Percentiles rank a stretch among this genome's conserved stretches.
phyloP scores from a whole-genome alignment of 2,797 vertebrate genomes.

The Botia kubotai region DNA sequence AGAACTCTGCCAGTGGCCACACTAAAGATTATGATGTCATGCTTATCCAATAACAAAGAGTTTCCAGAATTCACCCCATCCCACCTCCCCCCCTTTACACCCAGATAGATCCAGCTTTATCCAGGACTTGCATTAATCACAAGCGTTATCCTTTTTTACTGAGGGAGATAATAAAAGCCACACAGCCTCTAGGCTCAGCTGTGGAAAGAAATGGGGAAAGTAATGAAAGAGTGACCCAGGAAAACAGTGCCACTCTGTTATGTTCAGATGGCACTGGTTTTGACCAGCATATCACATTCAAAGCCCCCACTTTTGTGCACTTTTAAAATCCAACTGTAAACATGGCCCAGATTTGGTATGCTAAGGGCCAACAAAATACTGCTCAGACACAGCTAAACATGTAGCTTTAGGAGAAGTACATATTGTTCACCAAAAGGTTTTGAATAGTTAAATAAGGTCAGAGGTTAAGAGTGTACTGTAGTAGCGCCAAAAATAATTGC shows the following conservation, averaged over 20 bases:
- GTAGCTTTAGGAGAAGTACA: too few species aligned
- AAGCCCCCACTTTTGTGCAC: background rate
- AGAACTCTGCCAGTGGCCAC: slow-evolving; percentile 76
- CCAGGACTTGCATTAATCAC: slow-evolving; percentile 80
- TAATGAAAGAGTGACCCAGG: too few species aligned
- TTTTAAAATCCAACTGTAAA: slow-evolving; percentile 46
- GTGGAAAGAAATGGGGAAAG: too few species aligned
- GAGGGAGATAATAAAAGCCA: slow-evolving; percentile 73
- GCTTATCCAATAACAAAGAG: slow-evolving; percentile 83
- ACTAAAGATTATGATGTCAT: slow-evolving; percentile 86
- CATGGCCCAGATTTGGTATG: slow-evolving; percentile 24
- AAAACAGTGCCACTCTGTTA: too few species aligned
- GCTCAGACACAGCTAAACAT: slow-evolving; percentile 12
- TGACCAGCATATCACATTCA: slow-evolving; percentile 20
- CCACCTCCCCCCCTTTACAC: slow-evolving; percentile 65
- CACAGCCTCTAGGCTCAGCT: slow-evolving; percentile 68
- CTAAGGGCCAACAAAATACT: slow-evolving; percentile 12
- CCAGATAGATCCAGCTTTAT: slow-evolving; percentile 79
- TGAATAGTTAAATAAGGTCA: background rate
- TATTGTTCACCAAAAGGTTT: background rate
- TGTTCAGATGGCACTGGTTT: slow-evolving; percentile 35
- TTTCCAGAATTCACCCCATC: slow-evolving; percentile 70
- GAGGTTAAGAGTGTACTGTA: background rate
- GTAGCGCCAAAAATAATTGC: background rate
- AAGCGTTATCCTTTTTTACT: slow-evolving; percentile 80